phyloP scores from a whole-genome alignment of 2,113 vertebrate genomes.

The Oryzias celebensis region DNA sequence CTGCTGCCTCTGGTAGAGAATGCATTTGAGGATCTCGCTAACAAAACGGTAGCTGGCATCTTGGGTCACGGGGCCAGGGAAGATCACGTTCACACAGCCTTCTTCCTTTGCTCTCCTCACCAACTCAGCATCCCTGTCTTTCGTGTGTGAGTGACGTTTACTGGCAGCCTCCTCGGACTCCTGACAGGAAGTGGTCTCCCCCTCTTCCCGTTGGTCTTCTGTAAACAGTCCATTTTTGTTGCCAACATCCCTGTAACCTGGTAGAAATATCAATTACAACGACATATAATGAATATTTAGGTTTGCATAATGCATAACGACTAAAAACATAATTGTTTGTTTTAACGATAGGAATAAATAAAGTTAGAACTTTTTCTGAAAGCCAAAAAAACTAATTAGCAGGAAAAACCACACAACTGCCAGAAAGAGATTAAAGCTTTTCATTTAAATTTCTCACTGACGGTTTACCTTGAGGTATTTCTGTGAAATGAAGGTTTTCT shows the following conservation, averaged over 20 bases:
- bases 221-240: conserved; percentile 1
- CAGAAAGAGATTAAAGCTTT: too few relatives aligned
- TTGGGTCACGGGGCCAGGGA: conserved; percentile 83
- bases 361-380: too few relatives aligned
- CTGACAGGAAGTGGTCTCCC: conserved; percentile 1
- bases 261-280: too few relatives aligned
- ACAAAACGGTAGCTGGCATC: conserved; percentile 88
- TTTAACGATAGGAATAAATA: too few relatives aligned
- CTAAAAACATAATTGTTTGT: too few relatives aligned
- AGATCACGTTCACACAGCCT: conserved; percentile 80
- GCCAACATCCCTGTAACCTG: conserved; percentile 4
- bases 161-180: conserved; percentile 2
- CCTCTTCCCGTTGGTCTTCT: conserved; percentile 26
- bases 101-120: conserved; percentile 66
- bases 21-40: conserved; percentile 90
- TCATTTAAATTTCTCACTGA: too few relatives aligned
- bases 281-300: too few relatives aligned
- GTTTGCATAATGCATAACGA: too few relatives aligned
- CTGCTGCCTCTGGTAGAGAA: conserved; percentile 93
- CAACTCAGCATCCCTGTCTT: conserved; percentile 54
- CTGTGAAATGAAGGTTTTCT: conserved; percentile 27
- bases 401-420: too few relatives aligned
- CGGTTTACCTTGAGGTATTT: conserved; percentile 12
- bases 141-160: conserved; percentile 11
- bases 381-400: too few relatives aligned